These are phyloP conservation scores for Glossophaga mutica DNA, from an alignment of 2,797 vertebrate species.

Conservation along the genomic window DNA sequence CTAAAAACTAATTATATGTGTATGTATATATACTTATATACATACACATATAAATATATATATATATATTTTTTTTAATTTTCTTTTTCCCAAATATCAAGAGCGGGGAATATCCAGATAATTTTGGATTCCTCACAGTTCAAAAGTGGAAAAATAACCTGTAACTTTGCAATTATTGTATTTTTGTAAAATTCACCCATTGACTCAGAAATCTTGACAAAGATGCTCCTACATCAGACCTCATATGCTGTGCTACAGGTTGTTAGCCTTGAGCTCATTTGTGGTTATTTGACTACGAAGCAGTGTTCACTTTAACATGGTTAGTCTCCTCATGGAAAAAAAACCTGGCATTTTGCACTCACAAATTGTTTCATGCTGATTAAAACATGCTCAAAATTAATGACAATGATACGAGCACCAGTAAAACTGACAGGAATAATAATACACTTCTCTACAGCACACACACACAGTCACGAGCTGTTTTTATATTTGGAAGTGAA, in stretches of 20 bases:
- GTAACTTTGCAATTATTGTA: not conserved
- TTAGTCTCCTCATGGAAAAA: slow-evolving; percentile 60
- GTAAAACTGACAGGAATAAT: slow-evolving; percentile 32
- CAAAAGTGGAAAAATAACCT: slow-evolving; percentile 33
- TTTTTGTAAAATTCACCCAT: slow-evolving; percentile 45
- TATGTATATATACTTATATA: not conserved
- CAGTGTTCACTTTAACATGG: not conserved
- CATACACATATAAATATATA: not conserved
- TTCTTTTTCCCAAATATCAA: not conserved
- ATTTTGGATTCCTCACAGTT: not conserved
- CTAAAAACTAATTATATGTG: not conserved
- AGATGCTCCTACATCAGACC: not conserved
- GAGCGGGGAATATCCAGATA: not conserved
- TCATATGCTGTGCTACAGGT: slow-evolving; percentile 11
- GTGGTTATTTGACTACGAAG: not conserved
- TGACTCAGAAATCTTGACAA: slow-evolving; percentile 22
- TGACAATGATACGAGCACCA: slow-evolving; percentile 47
- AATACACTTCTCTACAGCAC: slow-evolving; percentile 10
- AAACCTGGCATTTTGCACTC: slow-evolving; percentile 51
- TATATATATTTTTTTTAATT: not conserved
- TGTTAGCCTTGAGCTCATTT: slow-evolving; percentile 54
- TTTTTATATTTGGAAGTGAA: slow-evolving; percentile 44
- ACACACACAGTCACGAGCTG: slow-evolving; percentile 23
- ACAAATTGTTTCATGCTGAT: slow-evolving; percentile 76
- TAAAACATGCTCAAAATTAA: slow-evolving; percentile 79